These are phyloP conservation scores for Microctonus brassicae DNA, from an alignment of 2,888 invertebrate species.

Conservation along the genomic window DNA sequence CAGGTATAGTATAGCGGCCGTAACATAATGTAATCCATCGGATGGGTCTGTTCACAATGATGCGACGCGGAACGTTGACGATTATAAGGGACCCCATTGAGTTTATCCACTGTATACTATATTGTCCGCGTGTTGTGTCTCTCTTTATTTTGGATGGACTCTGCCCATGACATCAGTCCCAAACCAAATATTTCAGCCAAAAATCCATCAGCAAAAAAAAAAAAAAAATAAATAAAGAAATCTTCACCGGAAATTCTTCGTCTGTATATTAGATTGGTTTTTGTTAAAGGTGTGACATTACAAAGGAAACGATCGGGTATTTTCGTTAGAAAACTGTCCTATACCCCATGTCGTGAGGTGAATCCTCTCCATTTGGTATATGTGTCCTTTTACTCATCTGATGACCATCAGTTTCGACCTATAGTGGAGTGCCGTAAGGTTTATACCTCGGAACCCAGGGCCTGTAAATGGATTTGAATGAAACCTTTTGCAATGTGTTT, in stretches of 20 bases:
- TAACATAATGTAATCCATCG: constrained; percentile 14
- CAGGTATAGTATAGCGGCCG: background rate
- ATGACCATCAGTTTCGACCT: constrained; percentile 33
- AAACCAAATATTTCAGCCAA: background rate
- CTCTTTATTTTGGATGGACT: background rate
- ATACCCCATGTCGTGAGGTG: constrained; percentile 52
- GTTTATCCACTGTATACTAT: background rate
- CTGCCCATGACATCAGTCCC: background rate
- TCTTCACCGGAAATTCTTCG: constrained; percentile 27
- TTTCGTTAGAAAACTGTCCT: constrained; percentile 50
- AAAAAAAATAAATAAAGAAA: background rate
- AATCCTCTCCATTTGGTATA: constrained; percentile 46
- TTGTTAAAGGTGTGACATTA: constrained; percentile 67
- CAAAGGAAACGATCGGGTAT: constrained; percentile 63
- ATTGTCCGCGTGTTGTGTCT: background rate
- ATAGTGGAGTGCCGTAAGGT: too few relatives aligned
- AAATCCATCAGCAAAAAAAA: constrained; percentile 23
- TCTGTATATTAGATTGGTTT: constrained; percentile 50
- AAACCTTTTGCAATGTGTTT: too few relatives aligned
- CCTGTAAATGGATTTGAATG: too few relatives aligned
- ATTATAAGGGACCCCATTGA: constrained; percentile 59
- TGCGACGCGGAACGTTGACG: constrained; percentile 56
- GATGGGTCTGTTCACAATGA: constrained; percentile 44
- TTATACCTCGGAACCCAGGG: too few relatives aligned
- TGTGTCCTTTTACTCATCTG: constrained; percentile 49